Evolutionary conservation across 2,113 vertebrate species (phyloP), one percentile per base, ranked within the genome.

Genomic region (Catharus fuscescens): DNA sequence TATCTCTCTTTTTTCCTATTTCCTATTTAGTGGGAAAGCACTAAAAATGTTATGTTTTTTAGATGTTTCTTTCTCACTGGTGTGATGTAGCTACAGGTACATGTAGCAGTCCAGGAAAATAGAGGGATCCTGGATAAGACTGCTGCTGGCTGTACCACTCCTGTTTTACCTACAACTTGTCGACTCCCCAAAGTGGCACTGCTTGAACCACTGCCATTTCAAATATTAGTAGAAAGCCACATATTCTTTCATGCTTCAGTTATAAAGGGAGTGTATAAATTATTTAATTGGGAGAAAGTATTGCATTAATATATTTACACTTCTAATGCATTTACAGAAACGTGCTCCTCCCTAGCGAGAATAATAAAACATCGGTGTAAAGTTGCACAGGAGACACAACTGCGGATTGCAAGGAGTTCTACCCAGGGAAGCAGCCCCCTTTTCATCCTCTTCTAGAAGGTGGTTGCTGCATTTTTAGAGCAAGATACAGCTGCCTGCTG

Each of bases 291-390:
- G 82, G 94, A 94, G 91, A 97, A 97, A 97, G 74, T 97, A 97
- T 97, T 97, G 90, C 97, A 98, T 98, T 97, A 98, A 98, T 97
- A 96, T 97, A 97, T 96, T 96, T 97, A 96, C 94, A 93, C 74
- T 97, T 92, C 73, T 73, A 92, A 84, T 96, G 87, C 96, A 87
- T 95, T 98, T 97, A 76, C 47, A 77, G 80, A 95, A 94, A 92
- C 91, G 28, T 94, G 71, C 86, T 97, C 79, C 79, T 95, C 96
- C 86, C 57, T 66, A 14, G 94, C 4, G 95, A 81, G 92, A 88
- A 56, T 64, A 96, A 80, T 91, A 96, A 95, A 96, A 64, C 64
- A 36, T 29, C 1, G 50, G 50, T 82, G 83, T 73, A 88, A 96
- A 95, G 53, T 76, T 38, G 91, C 50, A 53, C 73, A 0, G 1